phyloP scores from a whole-genome alignment of 2,113 vertebrate genomes.

The Caranx ignobilis region DNA sequence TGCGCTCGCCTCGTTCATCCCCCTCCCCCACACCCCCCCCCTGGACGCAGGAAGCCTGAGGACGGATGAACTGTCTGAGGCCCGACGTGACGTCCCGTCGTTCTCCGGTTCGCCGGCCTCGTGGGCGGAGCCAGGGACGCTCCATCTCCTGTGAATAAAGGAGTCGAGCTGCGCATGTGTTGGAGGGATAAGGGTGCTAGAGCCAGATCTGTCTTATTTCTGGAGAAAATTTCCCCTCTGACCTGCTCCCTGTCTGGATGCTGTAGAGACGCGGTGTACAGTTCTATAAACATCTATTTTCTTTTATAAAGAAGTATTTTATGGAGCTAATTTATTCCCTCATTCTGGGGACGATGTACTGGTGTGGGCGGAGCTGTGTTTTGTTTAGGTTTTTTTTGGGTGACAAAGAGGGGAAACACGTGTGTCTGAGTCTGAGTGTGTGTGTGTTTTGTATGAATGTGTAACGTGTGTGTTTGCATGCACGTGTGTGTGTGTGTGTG shows the following conservation, averaged over 20 bases:
- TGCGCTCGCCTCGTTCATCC: slow-evolving; percentile 46
- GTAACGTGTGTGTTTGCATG: slow-evolving; percentile 30
- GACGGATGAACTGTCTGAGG: slow-evolving; percentile 7
- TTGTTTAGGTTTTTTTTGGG: slow-evolving; percentile 32
- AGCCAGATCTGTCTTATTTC: slow-evolving; percentile 68
- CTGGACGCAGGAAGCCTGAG: slow-evolving; percentile 18
- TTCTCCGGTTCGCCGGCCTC: slow-evolving; percentile 26
- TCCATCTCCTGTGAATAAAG: slow-evolving; percentile 50
- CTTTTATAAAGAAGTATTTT: slow-evolving; percentile 89
- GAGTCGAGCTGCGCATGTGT: slow-evolving; percentile 45
- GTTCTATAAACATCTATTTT: slow-evolving; percentile 83
- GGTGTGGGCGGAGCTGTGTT: slow-evolving; percentile 59
- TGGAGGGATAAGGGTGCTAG: slow-evolving; percentile 75
- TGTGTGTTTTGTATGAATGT: slow-evolving; percentile 4
- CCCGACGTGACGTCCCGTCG: background rate
- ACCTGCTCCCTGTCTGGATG: slow-evolving; percentile 65
- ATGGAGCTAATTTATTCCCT: slow-evolving; percentile 81
- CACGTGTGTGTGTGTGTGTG: slow-evolving; percentile 23
- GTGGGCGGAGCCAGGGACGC: slow-evolving; percentile 32
- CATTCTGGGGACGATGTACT: slow-evolving; percentile 72
- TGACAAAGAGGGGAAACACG: slow-evolving; percentile 25
- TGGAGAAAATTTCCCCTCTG: slow-evolving; percentile 80
- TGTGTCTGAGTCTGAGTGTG: slow-evolving; percentile 12
- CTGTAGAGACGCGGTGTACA: slow-evolving; percentile 81
- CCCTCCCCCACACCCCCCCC: slow-evolving; percentile 23